Percentiles rank a stretch among this genome's conserved stretches.
These are phyloP conservation scores for Sclerurus mexicanus DNA, from an alignment of 2,113 vertebrate species.

Conservation along the genomic window DNA sequence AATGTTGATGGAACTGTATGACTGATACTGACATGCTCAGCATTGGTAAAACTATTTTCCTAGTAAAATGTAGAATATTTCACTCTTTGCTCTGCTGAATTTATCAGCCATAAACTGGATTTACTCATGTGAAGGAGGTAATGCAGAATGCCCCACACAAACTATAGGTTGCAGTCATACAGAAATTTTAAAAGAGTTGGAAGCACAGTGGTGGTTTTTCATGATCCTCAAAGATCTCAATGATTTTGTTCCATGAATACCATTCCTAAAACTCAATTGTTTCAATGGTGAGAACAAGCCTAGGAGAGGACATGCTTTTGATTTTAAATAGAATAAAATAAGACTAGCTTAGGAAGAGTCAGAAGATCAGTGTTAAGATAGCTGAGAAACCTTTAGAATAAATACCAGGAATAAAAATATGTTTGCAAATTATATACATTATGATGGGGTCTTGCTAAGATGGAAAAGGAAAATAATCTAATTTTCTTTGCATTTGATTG, in stretches of 20 bases:
- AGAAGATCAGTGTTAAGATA: background rate
- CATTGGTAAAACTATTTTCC: background rate
- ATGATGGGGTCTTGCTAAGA: background rate
- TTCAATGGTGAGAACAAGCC: background rate
- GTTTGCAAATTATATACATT: background rate
- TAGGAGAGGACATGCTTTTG: background rate
- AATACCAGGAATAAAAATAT: background rate
- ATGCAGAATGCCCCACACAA: background rate
- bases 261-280: background rate
- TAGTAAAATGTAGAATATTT: background rate
- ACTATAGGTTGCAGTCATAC: background rate
- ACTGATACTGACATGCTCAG: background rate
- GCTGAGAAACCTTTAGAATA: background rate
- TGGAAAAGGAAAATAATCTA: background rate
- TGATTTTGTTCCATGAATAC: background rate
- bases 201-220: background rate
- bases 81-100: background rate
- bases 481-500: background rate
- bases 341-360: background rate
- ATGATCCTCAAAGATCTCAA: background rate
- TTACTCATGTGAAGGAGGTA: background rate
- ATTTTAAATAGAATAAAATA: background rate
- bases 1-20: background rate
- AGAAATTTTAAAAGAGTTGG: background rate
- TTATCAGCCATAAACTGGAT: background rate